Base-by-base conservation (phyloP, 2,888 invertebrate genomes). In the Eledone cirrhosa region DNA sequence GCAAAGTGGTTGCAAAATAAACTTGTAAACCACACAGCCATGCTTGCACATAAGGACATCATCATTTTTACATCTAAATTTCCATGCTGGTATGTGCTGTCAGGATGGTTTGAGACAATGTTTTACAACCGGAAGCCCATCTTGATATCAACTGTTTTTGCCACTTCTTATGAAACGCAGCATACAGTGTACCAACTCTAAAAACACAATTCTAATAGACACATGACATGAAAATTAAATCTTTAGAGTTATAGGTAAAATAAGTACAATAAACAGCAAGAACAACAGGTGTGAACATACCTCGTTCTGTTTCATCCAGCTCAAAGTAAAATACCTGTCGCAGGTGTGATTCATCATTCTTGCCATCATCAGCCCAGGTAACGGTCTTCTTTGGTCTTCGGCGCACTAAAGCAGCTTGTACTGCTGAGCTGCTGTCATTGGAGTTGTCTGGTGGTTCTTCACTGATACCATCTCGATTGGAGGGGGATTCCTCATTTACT, bases 261-360 rank as follows among this genome's bases (percentile, higher is more conserved):
- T 47, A 13, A 0, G 2, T 22, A 48, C 11, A 33, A 2, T 22
- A 78, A 78, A 79, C 19, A 63, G 31, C n/a, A 77, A 31, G 33
- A 65, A 65, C 31, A 65, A 8, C 53, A 29, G 53, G 19, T 33
- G 11, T 67, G 19, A 24, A 8, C 80, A 80, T 83, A 90, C 91
- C 91, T 88, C 98, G 93, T 91, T 99, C 98, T 24, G 95, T 97
- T 91, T 97, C 98, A 91, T 98, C 98, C 84, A 98, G 92, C 90
- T 98, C 98, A 91, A 99, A 98, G 91, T 94, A 97, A 86, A 95
- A 94, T 80, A 96, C 93, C 87, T 95, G 94, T 86, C 95, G 95
- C 48, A 99, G 92, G 83, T 95, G 94, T 11, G 93, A 91, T 48
- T 76, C 76, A 47, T 76, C 76, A 27, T 47, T 48, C 22, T 24